Percentiles rank a stretch among this genome's conserved stretches.
Conservation (phyloP, 2,113 vertebrate genomes). For the Rhynchomys soricoides region DNA sequence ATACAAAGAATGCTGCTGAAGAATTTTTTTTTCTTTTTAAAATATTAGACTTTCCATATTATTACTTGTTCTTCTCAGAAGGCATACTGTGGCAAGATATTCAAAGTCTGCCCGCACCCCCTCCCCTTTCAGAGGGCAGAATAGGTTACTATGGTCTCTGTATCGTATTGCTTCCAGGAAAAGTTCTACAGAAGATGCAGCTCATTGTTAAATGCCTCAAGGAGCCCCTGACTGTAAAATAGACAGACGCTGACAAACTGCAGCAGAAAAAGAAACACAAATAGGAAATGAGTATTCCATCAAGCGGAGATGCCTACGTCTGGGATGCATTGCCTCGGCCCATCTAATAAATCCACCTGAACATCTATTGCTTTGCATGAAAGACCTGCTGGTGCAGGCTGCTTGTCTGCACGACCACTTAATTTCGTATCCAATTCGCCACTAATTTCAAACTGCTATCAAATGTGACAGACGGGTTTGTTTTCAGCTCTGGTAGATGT, state of each 20-base stretch:
- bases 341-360: slow-evolving; percentile 29
- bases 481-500: background rate
- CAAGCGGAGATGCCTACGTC: background rate
- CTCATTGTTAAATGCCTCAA: slow-evolving; percentile 50
- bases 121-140: background rate
- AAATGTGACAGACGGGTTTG: slow-evolving; percentile 16
- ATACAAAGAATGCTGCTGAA: background rate
- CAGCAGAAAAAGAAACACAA: slow-evolving; percentile 57
- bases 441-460: slow-evolving; percentile 57
- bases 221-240: slow-evolving; percentile 12
- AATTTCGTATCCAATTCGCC: slow-evolving; percentile 68
- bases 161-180: slow-evolving; percentile 38
- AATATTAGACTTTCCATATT: background rate
- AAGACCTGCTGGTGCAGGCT: slow-evolving; percentile 34
- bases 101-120: background rate
- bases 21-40: background rate
- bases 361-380: slow-evolving; percentile 39
- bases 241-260: slow-evolving; percentile 46
- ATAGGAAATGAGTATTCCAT: slow-evolving; percentile 65
- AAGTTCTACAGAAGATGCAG: slow-evolving; percentile 24
- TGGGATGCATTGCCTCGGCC: background rate
- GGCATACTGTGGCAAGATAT: background rate
- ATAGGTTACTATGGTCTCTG: background rate
- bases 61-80: background rate
- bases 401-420: slow-evolving; percentile 47